Percentiles rank a stretch among this genome's conserved stretches.
Evolutionary conservation across 2,797 vertebrate species (phyloP).

Genomic region (Pyrocephalus nanus): DNA sequence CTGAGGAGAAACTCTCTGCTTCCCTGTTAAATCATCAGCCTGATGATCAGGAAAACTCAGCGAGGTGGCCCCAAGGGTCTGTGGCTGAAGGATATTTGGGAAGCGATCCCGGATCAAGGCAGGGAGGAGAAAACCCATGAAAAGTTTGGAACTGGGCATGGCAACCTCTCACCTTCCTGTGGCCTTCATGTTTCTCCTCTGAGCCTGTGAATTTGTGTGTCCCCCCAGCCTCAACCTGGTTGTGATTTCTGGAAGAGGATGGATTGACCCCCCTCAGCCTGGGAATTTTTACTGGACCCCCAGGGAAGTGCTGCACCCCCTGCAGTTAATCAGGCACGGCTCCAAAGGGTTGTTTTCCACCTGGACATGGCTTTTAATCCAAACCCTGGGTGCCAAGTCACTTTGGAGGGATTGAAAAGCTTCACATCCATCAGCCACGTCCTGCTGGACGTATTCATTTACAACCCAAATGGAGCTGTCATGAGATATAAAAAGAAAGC

Average conservation of each 20-base stretch:
- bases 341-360: neutral
- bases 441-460: neutral
- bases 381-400: neutral
- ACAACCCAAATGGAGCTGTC: neutral
- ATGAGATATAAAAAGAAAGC: neutral
- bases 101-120: neutral
- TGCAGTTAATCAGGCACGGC: fast-evolving
- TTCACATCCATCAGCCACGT: neutral
- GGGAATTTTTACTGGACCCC: neutral
- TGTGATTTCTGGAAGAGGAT: neutral
- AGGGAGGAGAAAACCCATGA: neutral
- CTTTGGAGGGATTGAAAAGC: neutral
- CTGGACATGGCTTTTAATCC: neutral
- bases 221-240: neutral
- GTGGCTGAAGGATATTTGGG: neutral
- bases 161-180: neutral
- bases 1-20: neutral
- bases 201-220: fast-evolving
- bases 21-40: neutral
- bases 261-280: neutral
- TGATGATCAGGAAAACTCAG: neutral
- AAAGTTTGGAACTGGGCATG: neutral
- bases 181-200: neutral
- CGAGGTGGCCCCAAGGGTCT: neutral
- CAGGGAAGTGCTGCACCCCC: neutral